Percentiles rank a stretch among this genome's conserved stretches.
These are phyloP conservation scores for Columbina picui DNA, from an alignment of 2,113 vertebrate genomes.

Conservation along the genomic window DNA sequence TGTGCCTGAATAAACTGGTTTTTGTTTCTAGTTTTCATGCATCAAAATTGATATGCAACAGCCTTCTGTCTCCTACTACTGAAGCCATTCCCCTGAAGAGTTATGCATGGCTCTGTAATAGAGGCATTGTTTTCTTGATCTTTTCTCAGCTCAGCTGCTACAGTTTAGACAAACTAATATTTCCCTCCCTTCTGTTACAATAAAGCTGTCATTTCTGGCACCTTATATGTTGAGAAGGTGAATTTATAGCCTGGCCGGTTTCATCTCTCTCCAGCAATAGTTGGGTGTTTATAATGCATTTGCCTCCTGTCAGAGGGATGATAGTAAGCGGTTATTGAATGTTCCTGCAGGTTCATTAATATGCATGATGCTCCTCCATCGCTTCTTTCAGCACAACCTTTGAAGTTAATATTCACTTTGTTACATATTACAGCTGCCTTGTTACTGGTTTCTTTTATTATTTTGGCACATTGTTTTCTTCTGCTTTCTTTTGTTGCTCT, in stretches of 20 bases:
- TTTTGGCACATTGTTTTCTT: conserved; percentile 47
- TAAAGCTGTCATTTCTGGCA: conserved; percentile 64
- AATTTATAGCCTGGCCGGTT: conserved; percentile 48
- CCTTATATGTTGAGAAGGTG: conserved; percentile 41
- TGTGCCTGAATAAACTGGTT: neutral
- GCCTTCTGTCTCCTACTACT: neutral
- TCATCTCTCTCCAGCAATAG: conserved; percentile 47
- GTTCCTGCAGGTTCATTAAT: conserved; percentile 58
- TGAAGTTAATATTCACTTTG: conserved; percentile 68
- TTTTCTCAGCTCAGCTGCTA: conserved; percentile 52
- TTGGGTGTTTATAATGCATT: conserved; percentile 55
- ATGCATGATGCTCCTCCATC: conserved; percentile 62
- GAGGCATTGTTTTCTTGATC: conserved; percentile 59
- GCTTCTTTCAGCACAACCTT: conserved; percentile 58
- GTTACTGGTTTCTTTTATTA: conserved; percentile 44
- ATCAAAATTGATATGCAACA: conserved; percentile 54
- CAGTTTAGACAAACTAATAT: conserved; percentile 66
- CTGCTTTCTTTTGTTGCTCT: conserved; percentile 19
- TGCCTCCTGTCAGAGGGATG: conserved; percentile 60
- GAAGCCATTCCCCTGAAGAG: conserved; percentile 41
- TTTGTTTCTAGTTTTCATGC: conserved; percentile 47
- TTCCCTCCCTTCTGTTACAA: conserved; percentile 50
- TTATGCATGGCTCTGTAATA: conserved; percentile 43
- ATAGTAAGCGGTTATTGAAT: conserved; percentile 50
- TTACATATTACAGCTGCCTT: conserved; percentile 56